Conservation (phyloP, 2,888 invertebrate genomes). For the Orchestes rusci region DNA sequence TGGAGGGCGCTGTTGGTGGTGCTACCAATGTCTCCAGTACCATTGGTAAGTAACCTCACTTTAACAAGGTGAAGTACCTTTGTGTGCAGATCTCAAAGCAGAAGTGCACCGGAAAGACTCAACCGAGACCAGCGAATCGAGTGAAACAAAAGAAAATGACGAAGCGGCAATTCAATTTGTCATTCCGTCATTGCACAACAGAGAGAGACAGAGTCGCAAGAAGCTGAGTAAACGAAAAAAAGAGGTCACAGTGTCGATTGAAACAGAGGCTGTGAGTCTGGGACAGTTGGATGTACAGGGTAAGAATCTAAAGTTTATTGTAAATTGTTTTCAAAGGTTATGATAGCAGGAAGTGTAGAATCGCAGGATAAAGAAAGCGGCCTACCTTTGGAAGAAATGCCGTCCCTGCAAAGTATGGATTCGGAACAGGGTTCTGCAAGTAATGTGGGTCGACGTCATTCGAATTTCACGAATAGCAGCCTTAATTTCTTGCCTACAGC, state of each 20-base stretch:
- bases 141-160: constrained; percentile 48
- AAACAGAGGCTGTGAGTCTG: constrained; percentile 27
- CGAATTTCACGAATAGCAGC: constrained; percentile 56
- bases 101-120: constrained; percentile 90
- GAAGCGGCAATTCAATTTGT: too few relatives aligned
- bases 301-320: constrained; percentile 4
- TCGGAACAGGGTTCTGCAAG: constrained; percentile 34
- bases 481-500: constrained; percentile 47
- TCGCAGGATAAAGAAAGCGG: constrained; percentile 48
- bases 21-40: constrained; percentile 36
- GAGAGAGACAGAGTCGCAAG: constrained; percentile 20
- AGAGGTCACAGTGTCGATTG: not conserved
- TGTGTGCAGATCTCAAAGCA: constrained; percentile 71
- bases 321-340: too few relatives aligned
- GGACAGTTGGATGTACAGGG: constrained; percentile 49
- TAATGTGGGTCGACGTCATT: constrained; percentile 45
- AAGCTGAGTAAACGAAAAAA: too few relatives aligned
- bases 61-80: not conserved
- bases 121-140: constrained; percentile 78
- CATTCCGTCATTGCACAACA: constrained; percentile 21
- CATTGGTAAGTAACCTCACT: constrained; percentile 38
- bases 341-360: constrained; percentile 38
- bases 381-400: constrained; percentile 46
- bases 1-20: constrained; percentile 31
- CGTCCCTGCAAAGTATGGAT: constrained; percentile 41